phyloP scores from a whole-genome alignment of 2,888 invertebrate species.

The Pristionchus arcanus region DNA sequence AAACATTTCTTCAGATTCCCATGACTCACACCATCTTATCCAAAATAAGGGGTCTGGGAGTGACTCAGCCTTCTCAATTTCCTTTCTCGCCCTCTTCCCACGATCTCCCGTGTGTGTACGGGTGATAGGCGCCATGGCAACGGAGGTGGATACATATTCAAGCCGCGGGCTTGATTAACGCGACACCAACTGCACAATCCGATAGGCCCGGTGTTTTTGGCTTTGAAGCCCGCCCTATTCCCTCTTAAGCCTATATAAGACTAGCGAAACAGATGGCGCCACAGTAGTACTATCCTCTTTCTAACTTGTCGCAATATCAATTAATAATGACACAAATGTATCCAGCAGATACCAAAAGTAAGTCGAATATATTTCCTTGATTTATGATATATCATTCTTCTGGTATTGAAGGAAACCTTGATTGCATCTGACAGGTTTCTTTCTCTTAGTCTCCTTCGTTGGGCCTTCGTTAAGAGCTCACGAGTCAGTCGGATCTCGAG shows the following conservation, averaged over 20 bases:
- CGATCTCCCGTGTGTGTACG: neutral
- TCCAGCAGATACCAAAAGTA: neutral
- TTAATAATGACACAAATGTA: constrained; percentile 15
- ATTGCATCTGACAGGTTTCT: constrained; percentile 29
- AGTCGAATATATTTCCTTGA: neutral
- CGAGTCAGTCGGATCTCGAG: neutral
- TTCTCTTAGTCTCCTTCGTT: neutral
- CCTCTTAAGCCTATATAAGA: constrained; percentile 26
- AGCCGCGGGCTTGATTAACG: constrained; percentile 30
- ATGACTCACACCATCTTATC: neutral
- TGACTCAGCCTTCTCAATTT: constrained; percentile 13
- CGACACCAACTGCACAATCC: constrained; percentile 39
- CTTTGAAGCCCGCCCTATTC: neutral
- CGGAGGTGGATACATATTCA: constrained; percentile 17
- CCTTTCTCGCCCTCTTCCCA: constrained; percentile 19
- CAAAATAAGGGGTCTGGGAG: neutral
- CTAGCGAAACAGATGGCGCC: neutral
- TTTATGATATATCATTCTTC: neutral
- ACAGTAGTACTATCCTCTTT: neutral
- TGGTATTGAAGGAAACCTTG: neutral
- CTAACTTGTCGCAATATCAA: neutral
- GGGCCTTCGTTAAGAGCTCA: neutral
- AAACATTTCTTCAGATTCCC: neutral
- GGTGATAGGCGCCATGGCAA: constrained; percentile 17
- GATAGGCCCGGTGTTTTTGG: neutral